Conservation (phyloP, 2,113 vertebrate genomes). For the Nibea albiflora region DNA sequence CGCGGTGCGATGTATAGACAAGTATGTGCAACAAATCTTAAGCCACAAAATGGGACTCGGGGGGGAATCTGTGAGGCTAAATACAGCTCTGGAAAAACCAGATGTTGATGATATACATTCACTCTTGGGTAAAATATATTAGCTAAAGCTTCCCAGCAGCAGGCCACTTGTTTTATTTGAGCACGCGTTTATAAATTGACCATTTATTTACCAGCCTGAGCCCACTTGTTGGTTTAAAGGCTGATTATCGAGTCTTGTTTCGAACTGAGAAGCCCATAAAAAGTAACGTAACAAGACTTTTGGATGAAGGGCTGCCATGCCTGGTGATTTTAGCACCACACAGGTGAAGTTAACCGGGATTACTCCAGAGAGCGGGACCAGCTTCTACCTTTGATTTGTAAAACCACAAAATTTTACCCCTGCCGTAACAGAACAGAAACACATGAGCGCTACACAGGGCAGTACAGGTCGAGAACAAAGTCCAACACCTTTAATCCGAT, state of each 20-base stretch:
- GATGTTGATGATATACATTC: conserved; percentile 55
- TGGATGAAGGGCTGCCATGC: background rate
- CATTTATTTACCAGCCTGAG: background rate
- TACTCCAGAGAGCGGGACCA: background rate
- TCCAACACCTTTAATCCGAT: too few species aligned
- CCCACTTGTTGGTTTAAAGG: too few species aligned
- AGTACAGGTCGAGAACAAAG: too few species aligned
- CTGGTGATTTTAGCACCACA: background rate
- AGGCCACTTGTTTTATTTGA: conserved; percentile 30
- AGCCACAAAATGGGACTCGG: background rate
- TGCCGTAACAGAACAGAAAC: too few species aligned
- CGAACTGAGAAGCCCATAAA: background rate
- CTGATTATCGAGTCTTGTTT: too few species aligned
- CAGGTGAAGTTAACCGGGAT: background rate
- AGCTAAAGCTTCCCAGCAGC: conserved; percentile 16
- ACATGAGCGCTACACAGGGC: too few species aligned
- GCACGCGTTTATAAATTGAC: background rate
- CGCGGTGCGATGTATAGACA: conserved; percentile 17
- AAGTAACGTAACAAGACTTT: background rate
- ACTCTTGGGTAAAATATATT: conserved; percentile 43
- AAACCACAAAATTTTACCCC: background rate
- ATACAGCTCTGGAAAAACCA: conserved; percentile 40
- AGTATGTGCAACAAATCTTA: conserved; percentile 41
- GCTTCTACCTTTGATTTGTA: background rate
- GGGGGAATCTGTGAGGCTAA: conserved; percentile 24